Evolutionary conservation across 2,888 invertebrate genomes (phyloP), one percentile per base, ranked within the genome.

Genomic region (Zhuqinia jingwanae): DNA sequence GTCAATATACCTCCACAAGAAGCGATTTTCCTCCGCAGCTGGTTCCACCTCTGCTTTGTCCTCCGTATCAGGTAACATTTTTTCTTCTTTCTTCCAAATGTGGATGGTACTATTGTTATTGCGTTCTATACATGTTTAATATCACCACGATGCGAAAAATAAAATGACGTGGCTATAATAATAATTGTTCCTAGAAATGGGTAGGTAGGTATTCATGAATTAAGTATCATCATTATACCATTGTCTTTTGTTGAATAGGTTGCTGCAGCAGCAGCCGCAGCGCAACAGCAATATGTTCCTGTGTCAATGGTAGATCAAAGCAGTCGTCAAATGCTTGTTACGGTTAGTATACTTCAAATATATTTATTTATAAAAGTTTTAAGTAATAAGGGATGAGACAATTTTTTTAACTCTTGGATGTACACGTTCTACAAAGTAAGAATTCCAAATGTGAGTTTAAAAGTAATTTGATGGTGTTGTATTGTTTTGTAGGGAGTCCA

Each of bases 41-140:
- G 92, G 97, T 98, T 50, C 97, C 97, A n/a, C 97, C 98, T 70
- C 96, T 98, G 91, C 94, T 98, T 80, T 98, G 98, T 93, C 97
- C 97, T 91, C 92, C 92, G 42, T 91, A 90, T 65, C 90, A 90
- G 88, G 87, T 88, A 87, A 3, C 3, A 15, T 45, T 25, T 47
- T 20, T 15, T 42, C 17, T 8, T 17, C 75, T 1, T 56, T 8
- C 20, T 45, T 45, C 17, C 20, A 15, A 70, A 42, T 65, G 42
- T 70, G 10, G 3, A 47, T 45, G n/a, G n/a, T n/a, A n/a, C n/a
- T n/a, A n/a, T n/a, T n/a, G n/a, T n/a, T n/a, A n/a, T n/a, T n/a
- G n/a, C n/a, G n/a, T n/a, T n/a, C n/a, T n/a, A n/a, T n/a, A n/a
- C n/a, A n/a, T n/a, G n/a, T n/a, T n/a, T n/a, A n/a, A n/a, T n/a